Conservation (phyloP, 2,797 vertebrate genomes). For the Phrynocephalus forsythii region DNA sequence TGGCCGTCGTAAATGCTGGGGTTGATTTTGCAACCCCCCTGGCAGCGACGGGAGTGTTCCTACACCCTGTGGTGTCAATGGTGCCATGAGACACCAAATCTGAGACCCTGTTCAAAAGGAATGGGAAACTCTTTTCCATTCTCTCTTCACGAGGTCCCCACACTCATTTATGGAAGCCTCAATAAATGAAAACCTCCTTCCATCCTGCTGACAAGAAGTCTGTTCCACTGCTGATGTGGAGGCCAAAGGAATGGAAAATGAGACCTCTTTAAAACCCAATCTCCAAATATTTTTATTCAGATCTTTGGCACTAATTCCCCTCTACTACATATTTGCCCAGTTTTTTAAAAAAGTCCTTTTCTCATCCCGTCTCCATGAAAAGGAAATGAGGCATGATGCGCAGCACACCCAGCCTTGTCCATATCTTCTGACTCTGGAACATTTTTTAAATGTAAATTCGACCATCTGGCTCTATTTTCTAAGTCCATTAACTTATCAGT, state of each 20-base stretch:
- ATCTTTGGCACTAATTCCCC: background rate
- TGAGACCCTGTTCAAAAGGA: background rate
- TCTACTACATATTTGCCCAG: background rate
- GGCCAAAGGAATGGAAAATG: too few species aligned
- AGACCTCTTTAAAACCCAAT: background rate
- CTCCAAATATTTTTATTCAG: background rate
- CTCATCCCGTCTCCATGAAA: background rate
- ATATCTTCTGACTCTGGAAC: too few species aligned
- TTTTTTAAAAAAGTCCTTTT: background rate
- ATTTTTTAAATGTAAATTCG: too few species aligned
- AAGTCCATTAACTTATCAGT: too few species aligned
- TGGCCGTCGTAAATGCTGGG: too few species aligned
- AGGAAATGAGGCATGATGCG: too few species aligned
- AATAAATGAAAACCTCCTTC: background rate
- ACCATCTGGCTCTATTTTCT: too few species aligned
- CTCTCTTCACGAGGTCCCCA: background rate
- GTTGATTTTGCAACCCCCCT: too few species aligned
- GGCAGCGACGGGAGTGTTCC: too few species aligned
- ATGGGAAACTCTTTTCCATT: too few species aligned
- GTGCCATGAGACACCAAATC: too few species aligned
- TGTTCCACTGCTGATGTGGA: background rate
- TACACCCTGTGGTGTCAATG: too few species aligned
- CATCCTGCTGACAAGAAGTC: background rate
- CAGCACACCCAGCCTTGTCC: rapidly evolving
- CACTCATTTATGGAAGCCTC: background rate